Percentiles rank a stretch among this genome's conserved stretches.
Conservation (phyloP, 2,797 vertebrate species). For the Notolabrus celidotus region DNA sequence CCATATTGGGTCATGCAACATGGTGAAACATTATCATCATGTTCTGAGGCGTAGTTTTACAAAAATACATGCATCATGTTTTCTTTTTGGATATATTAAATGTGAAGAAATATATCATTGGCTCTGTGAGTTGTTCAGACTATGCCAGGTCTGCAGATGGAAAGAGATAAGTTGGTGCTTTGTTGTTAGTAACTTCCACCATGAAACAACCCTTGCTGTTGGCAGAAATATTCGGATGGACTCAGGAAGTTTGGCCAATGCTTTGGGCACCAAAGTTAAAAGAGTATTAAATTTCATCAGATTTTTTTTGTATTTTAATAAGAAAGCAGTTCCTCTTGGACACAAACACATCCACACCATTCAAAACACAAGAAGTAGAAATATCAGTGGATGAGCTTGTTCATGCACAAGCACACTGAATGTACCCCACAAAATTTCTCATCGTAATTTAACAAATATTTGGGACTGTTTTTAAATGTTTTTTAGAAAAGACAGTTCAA, state of each 20-base stretch:
- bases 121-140: slow-evolving; percentile 68
- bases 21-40: slow-evolving; percentile 74
- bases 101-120: slow-evolving; percentile 77
- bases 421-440: slow-evolving; percentile 52
- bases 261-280: slow-evolving; percentile 72
- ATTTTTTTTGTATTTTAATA: slow-evolving; percentile 57
- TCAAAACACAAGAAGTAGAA: slow-evolving; percentile 78
- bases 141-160: slow-evolving; percentile 68
- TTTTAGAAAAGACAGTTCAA: slow-evolving; percentile 57
- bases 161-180: slow-evolving; percentile 67
- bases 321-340: slow-evolving; percentile 67
- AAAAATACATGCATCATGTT: slow-evolving; percentile 84
- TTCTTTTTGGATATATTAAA: slow-evolving; percentile 74
- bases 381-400: slow-evolving; percentile 69
- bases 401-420: slow-evolving; percentile 71
- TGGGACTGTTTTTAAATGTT: slow-evolving; percentile 33
- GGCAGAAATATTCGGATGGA: slow-evolving; percentile 68
- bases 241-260: slow-evolving; percentile 64
- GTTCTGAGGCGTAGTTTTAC: slow-evolving; percentile 77
- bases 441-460: slow-evolving; percentile 67
- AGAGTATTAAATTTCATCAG: slow-evolving; percentile 65
- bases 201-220: slow-evolving; percentile 62
- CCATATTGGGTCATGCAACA: slow-evolving; percentile 80
- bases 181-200: slow-evolving; percentile 65
- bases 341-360: slow-evolving; percentile 63